Percentiles rank a stretch among this genome's conserved stretches.
Conservation (phyloP, 2,797 vertebrate species). For the Pempheris klunzingeri region DNA sequence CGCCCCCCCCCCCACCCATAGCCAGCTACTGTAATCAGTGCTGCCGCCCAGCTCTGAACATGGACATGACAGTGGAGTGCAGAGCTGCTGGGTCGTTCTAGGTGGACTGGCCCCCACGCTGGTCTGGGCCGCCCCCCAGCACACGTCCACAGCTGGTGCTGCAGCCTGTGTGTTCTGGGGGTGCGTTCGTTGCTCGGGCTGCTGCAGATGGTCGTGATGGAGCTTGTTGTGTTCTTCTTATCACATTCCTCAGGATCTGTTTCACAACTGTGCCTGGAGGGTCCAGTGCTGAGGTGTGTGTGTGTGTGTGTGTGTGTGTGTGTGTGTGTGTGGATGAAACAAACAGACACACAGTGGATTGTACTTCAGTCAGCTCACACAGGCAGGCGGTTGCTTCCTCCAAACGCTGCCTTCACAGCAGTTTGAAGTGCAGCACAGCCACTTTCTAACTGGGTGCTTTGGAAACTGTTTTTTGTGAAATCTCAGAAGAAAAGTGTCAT, state of each 20-base stretch:
- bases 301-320: neutral
- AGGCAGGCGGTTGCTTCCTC: neutral
- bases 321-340: slow-evolving; percentile 15
- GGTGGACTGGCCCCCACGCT: too few relatives aligned
- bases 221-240: slow-evolving; percentile 53
- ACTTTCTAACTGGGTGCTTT: neutral
- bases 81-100: too few relatives aligned
- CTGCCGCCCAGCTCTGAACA: too few relatives aligned
- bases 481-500: neutral
- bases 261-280: slow-evolving; percentile 40
- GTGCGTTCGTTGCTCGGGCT: neutral
- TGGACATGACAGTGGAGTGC: too few relatives aligned
- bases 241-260: slow-evolving; percentile 58
- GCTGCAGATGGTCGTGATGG: slow-evolving; percentile 31
- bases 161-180: neutral
- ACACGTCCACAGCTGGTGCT: slow-evolving; percentile 38
- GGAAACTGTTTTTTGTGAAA: neutral
- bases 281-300: slow-evolving; percentile 4
- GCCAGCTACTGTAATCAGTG: too few relatives aligned
- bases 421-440: neutral
- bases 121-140: too few relatives aligned
- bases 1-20: too few relatives aligned
- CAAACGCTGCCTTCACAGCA: slow-evolving; percentile 2
- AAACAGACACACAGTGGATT: neutral
- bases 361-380: neutral